Percentiles rank a stretch among this genome's conserved stretches.
These are phyloP conservation scores for Carassius auratus DNA, from an alignment of 2,113 vertebrate species.

Conservation along the genomic window DNA sequence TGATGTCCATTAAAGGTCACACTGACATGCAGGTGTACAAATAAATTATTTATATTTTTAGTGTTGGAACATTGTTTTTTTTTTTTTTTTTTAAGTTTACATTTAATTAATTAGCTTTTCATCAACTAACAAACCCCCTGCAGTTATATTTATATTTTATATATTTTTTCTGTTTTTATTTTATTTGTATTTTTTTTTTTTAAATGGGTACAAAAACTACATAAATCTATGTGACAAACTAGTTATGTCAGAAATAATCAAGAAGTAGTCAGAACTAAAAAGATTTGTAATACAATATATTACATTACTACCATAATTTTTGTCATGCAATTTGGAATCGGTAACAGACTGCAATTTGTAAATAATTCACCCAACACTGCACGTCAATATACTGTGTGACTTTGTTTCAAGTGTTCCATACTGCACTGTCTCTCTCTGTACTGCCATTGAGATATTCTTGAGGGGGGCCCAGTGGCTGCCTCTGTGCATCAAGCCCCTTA, in stretches of 20 bases:
- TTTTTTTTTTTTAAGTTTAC: too few species aligned
- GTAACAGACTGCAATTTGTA: not conserved
- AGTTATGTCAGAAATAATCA: too few species aligned
- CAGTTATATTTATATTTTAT: too few species aligned
- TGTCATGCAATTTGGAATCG: not conserved
- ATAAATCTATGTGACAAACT: too few species aligned
- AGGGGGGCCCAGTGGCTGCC: constrained; percentile 15
- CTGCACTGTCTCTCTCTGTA: not conserved
- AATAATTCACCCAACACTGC: not conserved
- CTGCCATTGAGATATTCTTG: constrained; percentile 20
- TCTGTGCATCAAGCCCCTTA: not conserved
- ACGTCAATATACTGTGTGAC: not conserved
- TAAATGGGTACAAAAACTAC: too few species aligned
- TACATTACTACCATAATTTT: not conserved
- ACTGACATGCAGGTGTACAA: too few species aligned
- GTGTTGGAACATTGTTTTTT: too few species aligned
- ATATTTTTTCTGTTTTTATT: not conserved
- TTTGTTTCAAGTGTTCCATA: not conserved
- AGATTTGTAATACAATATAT: not conserved
- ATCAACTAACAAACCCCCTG: too few species aligned
- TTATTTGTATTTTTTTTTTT: not conserved
- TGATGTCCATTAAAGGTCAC: too few species aligned
- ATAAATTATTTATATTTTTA: too few species aligned
- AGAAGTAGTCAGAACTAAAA: too few species aligned
- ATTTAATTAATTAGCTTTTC: too few species aligned